Percentiles rank a stretch among this genome's conserved stretches.
Evolutionary conservation across 1,140 invertebrate genomes (phyloP).

Genomic region (Drosophila busckii): DNA sequence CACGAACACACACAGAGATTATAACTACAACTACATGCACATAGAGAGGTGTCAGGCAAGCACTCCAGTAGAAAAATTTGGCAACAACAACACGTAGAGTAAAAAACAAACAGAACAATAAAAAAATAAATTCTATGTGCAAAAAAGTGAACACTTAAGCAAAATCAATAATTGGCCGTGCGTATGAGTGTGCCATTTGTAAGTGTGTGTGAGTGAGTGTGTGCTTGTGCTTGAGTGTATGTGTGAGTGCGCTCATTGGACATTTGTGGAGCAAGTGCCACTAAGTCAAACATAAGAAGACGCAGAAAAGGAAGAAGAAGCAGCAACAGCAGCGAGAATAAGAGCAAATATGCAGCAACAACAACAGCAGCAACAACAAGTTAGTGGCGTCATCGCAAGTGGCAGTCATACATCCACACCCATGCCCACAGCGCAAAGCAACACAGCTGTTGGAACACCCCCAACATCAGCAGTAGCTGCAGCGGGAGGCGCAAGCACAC

Average conservation of each 20-base stretch:
- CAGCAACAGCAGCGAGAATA: conserved; percentile 33
- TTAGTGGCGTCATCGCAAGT: conserved; percentile 8
- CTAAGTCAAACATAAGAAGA: conserved; percentile 39
- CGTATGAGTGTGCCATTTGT: conserved; percentile 16
- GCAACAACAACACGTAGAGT: conserved; percentile 5
- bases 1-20: background rate
- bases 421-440: too few species aligned
- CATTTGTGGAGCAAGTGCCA: conserved; percentile 56
- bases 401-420: conserved; percentile 13
- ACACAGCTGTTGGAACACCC: conserved; percentile 7
- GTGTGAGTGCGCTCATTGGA: conserved; percentile 19
- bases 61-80: conserved; percentile 20
- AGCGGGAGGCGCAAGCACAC: conserved; percentile 39
- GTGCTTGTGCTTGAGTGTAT: conserved; percentile 1
- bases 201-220: conserved; percentile 20
- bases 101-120: conserved; percentile 4
- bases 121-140: conserved; percentile 35
- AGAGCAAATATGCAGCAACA: conserved; percentile 10
- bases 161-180: conserved; percentile 70
- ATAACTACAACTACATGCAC: background rate
- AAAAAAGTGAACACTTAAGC: conserved; percentile 18
- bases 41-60: conserved; percentile 6
- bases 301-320: conserved; percentile 7
- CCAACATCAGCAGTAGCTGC: conserved; percentile 1
- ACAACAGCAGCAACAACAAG: conserved; percentile 5